Conservation (phyloP, 2,888 invertebrate species). For the Notodonta ziczac region DNA sequence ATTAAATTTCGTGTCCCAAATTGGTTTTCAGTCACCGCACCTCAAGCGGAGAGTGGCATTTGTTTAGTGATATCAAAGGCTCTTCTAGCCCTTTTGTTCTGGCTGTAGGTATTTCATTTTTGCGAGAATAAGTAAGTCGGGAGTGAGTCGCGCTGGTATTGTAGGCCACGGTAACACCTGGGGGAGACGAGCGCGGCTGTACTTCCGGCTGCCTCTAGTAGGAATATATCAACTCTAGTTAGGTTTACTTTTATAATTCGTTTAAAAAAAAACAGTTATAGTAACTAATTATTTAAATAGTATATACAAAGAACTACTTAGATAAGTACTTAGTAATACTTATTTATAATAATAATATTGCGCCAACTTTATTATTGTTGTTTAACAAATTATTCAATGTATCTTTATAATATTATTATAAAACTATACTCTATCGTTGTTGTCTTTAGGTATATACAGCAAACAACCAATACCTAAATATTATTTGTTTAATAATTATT, state of each 20-base stretch:
- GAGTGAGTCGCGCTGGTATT: slow-evolving; percentile 15
- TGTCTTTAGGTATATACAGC: too few relatives aligned
- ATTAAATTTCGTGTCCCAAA: slow-evolving; percentile 56
- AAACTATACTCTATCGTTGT: too few relatives aligned
- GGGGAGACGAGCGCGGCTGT: slow-evolving; percentile 28
- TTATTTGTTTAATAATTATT: too few relatives aligned
- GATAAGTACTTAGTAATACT: too few relatives aligned
- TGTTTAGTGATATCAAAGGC: slow-evolving; percentile 34
- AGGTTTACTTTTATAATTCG: slow-evolving; percentile 46
- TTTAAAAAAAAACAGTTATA: too few relatives aligned
- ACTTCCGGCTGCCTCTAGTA: slow-evolving; percentile 35
- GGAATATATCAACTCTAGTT: slow-evolving; percentile 58
- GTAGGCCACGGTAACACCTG: slow-evolving; percentile 43
- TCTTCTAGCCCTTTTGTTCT: slow-evolving; percentile 11
- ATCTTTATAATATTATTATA: too few relatives aligned
- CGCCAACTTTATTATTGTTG: too few relatives aligned
- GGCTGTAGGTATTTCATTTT: slow-evolving; percentile 14
- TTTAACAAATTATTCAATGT: too few relatives aligned
- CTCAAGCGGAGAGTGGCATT: slow-evolving; percentile 37
- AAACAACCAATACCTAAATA: too few relatives aligned
- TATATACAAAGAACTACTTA: too few relatives aligned
- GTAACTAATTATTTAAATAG: too few relatives aligned
- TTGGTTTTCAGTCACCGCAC: slow-evolving; percentile 56
- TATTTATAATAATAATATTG: too few relatives aligned
- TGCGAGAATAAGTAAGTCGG: slow-evolving; percentile 13